Conservation (phyloP, 2,113 vertebrate genomes). For the Choloepus hoffmanni region DNA sequence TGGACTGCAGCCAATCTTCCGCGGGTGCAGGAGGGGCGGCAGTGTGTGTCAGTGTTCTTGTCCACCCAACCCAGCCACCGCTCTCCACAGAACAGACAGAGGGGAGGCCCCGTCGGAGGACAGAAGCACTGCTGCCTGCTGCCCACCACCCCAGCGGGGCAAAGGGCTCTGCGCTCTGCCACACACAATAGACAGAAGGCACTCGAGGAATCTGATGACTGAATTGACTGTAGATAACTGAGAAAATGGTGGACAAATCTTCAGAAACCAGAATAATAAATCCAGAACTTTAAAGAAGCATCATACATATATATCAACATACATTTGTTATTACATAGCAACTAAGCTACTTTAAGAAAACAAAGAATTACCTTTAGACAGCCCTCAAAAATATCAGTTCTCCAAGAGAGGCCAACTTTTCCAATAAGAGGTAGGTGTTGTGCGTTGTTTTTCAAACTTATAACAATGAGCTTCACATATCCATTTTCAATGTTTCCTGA, state of each 20-base stretch:
- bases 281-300: neutral
- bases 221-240: neutral
- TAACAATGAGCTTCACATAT: constrained; percentile 83
- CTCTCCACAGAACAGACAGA: neutral
- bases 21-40: neutral
- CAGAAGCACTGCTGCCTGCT: neutral
- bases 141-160: neutral
- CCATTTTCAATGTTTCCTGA: constrained; percentile 86
- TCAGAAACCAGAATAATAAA: neutral
- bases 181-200: too few relatives aligned
- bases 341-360: neutral
- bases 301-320: fast-evolving
- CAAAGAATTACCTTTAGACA: constrained; percentile 86
- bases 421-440: constrained; percentile 86
- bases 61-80: neutral
- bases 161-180: neutral
- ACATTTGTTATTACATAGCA: neutral
- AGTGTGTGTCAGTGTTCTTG: neutral
- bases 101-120: fast-evolving
- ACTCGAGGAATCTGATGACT: neutral
- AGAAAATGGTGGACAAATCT: neutral
- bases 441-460: constrained; percentile 81
- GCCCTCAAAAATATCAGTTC: constrained; percentile 83
- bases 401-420: constrained; percentile 86
- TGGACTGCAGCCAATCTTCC: neutral